Evolutionary conservation across 2,113 vertebrate species (phyloP), one percentile per base, ranked within the genome.

Genomic region (Plectropomus leopardus): DNA sequence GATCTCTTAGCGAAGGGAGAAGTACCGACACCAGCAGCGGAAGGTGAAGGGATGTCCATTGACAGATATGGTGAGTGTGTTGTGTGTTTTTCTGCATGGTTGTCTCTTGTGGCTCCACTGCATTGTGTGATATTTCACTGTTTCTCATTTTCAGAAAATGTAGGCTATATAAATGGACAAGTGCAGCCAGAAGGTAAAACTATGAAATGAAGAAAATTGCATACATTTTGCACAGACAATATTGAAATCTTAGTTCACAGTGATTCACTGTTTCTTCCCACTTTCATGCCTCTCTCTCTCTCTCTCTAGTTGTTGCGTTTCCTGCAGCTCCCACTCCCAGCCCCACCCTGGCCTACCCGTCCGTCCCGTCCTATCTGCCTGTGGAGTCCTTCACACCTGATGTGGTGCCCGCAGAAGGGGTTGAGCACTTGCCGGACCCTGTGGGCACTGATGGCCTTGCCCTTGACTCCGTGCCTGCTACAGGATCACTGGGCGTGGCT

Each of bases 171-270:
- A 34, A 91, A 91, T 21, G 93, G 91, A 89, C 90, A 89, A 54
- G 42, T 92, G 51, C 91, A 92, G 66, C 89, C 92, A 50, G 92
- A 94, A 80, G 94, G 95, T 95, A 93, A 89, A 72, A 24, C 7
- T n/a, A 55, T 0, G 21, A 59, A 15, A 47, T 44, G 4, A 24
- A 47, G 24, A 4, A n/a, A 4, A 45, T 21, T 17, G 6, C 15
- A 51, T 50, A 34, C 40, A 28, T 9, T 26, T 23, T 9, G 16
- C 23, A 45, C 48, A 53, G 11, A 42, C 17, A 57, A 48, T n/a
- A 19, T 1, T 34, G 5, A 69, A 34, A 54, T 44, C 6, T 58
- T 55, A 36, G 9, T 63, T 53, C 6, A 30, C 3, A 24, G 13
- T 34, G 13, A 8, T 17, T 55, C 21, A 23, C 30, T 23, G 1